Percentiles rank a stretch among this genome's conserved stretches.
These are phyloP conservation scores for Dasypogon diadema DNA, from an alignment of 2,888 invertebrate genomes.

Conservation along the genomic window DNA sequence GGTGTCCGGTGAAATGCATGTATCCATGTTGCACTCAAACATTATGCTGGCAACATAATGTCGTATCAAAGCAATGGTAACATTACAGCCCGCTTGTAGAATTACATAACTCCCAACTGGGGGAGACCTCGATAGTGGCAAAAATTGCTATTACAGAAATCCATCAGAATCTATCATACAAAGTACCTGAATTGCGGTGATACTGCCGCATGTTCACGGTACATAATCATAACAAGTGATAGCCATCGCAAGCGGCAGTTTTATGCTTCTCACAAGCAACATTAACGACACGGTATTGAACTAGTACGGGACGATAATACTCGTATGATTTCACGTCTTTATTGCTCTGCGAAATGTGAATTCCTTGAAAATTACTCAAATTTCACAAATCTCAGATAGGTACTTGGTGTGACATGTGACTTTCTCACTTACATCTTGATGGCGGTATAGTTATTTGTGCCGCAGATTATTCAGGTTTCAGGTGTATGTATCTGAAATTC, in stretches of 20 bases:
- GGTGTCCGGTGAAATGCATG: too few relatives aligned
- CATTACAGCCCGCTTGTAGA: too few relatives aligned
- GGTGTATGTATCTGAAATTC: neutral
- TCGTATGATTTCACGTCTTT: conserved; percentile 4
- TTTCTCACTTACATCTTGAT: neutral
- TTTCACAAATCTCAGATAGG: conserved; percentile 20
- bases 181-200: neutral
- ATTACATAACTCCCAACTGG: too few relatives aligned
- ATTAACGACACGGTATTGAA: neutral
- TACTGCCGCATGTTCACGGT: neutral
- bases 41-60: too few relatives aligned
- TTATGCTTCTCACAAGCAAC: neutral
- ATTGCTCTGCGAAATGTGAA: neutral
- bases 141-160: neutral
- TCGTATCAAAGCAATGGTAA: too few relatives aligned
- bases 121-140: neutral
- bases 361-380: conserved; percentile 30
- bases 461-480: neutral
- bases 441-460: neutral
- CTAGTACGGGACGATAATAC: neutral
- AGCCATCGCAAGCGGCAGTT: neutral
- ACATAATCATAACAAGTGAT: conserved; percentile 2
- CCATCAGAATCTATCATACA: neutral
- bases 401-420: neutral
- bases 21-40: too few relatives aligned